Conservation (phyloP, 2,888 invertebrate genomes). For the Tortrix viridana region DNA sequence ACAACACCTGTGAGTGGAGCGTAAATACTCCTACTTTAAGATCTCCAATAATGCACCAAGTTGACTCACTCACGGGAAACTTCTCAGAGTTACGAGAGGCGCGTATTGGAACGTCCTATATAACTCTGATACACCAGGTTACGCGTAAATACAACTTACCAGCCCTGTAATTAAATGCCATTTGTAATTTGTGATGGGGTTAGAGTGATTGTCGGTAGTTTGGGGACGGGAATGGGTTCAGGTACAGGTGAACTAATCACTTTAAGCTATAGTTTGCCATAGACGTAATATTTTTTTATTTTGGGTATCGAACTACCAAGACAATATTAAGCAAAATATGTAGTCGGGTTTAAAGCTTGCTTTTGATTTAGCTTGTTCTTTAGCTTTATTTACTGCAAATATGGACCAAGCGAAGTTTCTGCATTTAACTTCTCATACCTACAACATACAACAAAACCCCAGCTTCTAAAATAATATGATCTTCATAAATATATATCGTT, state of each 20-base stretch:
- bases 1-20: conserved; percentile 30
- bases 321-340: no score
- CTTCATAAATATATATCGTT: not conserved
- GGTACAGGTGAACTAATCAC: not conserved
- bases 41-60: conserved; percentile 58
- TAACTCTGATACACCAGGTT: conserved; percentile 22
- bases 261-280: no score
- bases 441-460: no score
- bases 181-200: conserved; percentile 33
- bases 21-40: conserved; percentile 53
- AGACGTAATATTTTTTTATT: no score
- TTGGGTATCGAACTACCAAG: no score
- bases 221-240: not conserved
- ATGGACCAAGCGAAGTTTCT: no score
- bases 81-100: conserved; percentile 48
- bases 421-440: no score
- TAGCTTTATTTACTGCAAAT: no score
- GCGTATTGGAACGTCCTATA: conserved; percentile 35
- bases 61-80: conserved; percentile 54
- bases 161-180: conserved; percentile 30
- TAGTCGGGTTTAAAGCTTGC: no score
- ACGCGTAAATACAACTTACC: conserved; percentile 34
- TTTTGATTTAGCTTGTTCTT: no score
- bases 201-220: conserved; percentile 20
- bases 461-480: not conserved